Percentiles rank a stretch among this genome's conserved stretches.
Conservation (phyloP, 2,797 vertebrate genomes). For the Hippopotamyrus pictus region DNA sequence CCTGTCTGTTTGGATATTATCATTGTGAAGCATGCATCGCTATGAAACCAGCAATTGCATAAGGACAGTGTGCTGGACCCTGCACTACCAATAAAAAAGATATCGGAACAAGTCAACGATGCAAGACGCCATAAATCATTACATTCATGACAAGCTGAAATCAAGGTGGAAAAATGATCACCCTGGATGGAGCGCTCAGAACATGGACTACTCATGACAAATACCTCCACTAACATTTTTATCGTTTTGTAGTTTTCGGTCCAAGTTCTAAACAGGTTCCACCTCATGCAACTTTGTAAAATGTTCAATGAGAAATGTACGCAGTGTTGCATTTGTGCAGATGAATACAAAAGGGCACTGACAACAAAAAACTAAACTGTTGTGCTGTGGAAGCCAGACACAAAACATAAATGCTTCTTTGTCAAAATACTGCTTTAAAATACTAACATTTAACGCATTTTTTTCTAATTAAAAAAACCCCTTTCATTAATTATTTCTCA, state of each 20-base stretch:
- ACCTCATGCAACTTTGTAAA: not conserved
- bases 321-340: not conserved
- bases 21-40: slow-evolving; percentile 10
- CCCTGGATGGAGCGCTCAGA: not conserved
- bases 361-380: not conserved
- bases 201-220: not conserved
- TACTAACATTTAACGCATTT: not conserved
- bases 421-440: slow-evolving; percentile 17
- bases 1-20: slow-evolving; percentile 43
- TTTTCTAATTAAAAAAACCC: slow-evolving; percentile 3
- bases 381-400: not conserved
- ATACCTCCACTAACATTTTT: not conserved
- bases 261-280: not conserved
- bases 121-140: not conserved
- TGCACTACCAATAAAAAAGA: not conserved
- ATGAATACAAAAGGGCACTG: slow-evolving; percentile 1
- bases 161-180: not conserved
- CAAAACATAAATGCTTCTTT: not conserved
- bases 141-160: not conserved
- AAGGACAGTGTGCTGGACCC: slow-evolving; percentile 27
- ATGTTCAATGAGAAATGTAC: not conserved
- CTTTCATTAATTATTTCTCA: not conserved
- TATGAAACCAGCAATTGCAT: slow-evolving; percentile 5
- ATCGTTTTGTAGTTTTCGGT: not conserved
- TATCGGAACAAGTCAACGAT: not conserved